phyloP scores from a whole-genome alignment of 2,113 vertebrate species.

The Ophiodon elongatus region DNA sequence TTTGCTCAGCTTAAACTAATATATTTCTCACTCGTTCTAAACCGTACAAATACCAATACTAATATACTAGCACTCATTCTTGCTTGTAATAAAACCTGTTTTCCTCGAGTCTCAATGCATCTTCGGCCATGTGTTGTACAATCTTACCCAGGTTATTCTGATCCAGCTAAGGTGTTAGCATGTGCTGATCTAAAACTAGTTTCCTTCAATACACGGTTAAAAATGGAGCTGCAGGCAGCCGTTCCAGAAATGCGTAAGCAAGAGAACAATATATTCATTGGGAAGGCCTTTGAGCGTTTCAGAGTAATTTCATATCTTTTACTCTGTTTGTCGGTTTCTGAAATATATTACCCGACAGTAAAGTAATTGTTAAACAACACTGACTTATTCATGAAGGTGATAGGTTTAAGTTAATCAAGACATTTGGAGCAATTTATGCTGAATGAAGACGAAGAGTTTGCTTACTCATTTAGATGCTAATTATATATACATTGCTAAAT shows the following conservation, averaged over 20 bases:
- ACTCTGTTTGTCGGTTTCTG: neutral
- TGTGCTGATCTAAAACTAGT: neutral
- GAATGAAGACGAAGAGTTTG: neutral
- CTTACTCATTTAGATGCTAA: neutral
- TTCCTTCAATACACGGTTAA: no score
- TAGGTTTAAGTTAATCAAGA: neutral
- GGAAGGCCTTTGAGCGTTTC: neutral
- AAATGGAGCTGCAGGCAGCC: no score
- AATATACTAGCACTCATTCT: neutral
- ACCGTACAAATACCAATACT: neutral
- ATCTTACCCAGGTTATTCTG: no score
- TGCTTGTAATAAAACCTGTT: neutral
- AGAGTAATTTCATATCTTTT: neutral
- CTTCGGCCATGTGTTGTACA: no score
- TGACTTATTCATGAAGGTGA: neutral
- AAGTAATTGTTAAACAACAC: neutral
- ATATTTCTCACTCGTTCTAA: neutral
- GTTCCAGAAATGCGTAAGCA: no score
- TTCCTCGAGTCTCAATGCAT: no score
- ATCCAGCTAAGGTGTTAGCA: neutral
- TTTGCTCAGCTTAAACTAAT: neutral
- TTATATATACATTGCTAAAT: neutral
- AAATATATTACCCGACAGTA: neutral
- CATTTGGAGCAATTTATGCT: neutral
- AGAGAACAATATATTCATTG: conserved; percentile 2